Conservation (phyloP, 2,888 invertebrate species). For the Adela reaumurella region DNA sequence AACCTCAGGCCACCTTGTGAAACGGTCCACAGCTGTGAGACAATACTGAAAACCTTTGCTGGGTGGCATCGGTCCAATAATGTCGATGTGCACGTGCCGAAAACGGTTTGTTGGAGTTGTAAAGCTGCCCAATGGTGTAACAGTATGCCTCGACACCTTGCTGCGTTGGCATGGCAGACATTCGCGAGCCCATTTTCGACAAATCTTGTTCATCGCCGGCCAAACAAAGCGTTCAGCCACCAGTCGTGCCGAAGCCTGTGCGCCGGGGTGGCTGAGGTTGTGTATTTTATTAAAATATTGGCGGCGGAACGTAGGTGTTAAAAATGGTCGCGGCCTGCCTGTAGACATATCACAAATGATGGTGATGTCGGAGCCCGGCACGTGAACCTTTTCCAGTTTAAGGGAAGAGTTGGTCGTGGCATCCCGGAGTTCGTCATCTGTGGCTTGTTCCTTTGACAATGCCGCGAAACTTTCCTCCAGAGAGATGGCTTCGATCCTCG, state of each 20-base stretch:
- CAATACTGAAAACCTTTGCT: conserved; percentile 11
- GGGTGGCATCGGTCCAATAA: conserved; percentile 15
- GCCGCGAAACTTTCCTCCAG: conserved; percentile 3
- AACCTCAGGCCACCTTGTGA: conserved; percentile 29
- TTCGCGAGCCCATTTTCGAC: conserved; percentile 17
- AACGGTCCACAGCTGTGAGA: conserved; percentile 20
- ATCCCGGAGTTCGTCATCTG: conserved; percentile 10
- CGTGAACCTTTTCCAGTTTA: too few relatives aligned
- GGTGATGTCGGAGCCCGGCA: too few relatives aligned
- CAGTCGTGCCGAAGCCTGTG: conserved; percentile 8
- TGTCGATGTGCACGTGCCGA: conserved; percentile 21
- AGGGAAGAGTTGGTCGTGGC: too few relatives aligned
- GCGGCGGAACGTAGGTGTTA: too few relatives aligned
- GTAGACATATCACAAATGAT: too few relatives aligned
- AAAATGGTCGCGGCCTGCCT: not conserved
- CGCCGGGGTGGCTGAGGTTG: conserved; percentile 2
- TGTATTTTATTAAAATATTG: not conserved
- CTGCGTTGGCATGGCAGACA: conserved; percentile 22
- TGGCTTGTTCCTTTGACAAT: conserved; percentile 8
- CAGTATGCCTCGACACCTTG: conserved; percentile 21
- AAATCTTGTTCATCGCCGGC: conserved; percentile 23
- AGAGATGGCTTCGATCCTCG: not conserved
- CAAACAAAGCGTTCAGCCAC: conserved; percentile 23
- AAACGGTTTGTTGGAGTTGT: conserved; percentile 17
- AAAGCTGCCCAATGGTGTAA: conserved; percentile 15